Percentiles rank a stretch among this genome's conserved stretches.
Conservation (phyloP, 2,888 invertebrate species). For the Volucella inanis region DNA sequence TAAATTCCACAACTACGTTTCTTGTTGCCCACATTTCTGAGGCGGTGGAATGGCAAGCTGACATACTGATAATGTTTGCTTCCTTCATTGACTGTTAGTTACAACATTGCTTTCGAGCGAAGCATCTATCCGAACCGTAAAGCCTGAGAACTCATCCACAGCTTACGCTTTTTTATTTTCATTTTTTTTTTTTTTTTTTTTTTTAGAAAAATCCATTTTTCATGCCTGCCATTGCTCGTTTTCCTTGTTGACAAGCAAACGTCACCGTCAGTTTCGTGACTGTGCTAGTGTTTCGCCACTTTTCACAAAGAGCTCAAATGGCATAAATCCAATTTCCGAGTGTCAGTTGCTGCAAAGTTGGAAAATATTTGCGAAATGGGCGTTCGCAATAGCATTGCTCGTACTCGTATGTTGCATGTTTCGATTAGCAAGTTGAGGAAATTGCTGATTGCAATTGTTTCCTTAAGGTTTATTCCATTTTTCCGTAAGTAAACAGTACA, state of each 20-base stretch:
- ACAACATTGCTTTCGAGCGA: conserved; percentile 8
- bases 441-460: conserved; percentile 70
- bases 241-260: conserved; percentile 68
- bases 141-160: conserved; percentile 44
- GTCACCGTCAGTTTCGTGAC: conserved; percentile 23
- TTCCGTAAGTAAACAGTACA: conserved; percentile 18
- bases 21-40: background rate
- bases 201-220: conserved; percentile 44
- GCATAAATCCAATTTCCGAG: conserved; percentile 73
- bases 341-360: conserved; percentile 59
- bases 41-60: background rate
- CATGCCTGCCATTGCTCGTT: conserved; percentile 60
- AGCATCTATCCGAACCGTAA: conserved; percentile 21
- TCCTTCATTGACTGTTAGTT: conserved; percentile 36
- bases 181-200: conserved; percentile 31
- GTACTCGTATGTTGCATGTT: conserved; percentile 54
- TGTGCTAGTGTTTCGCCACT: conserved; percentile 50
- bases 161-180: conserved; percentile 7
- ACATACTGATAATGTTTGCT: conserved; percentile 48
- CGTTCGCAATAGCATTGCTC: background rate
- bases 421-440: conserved; percentile 64
- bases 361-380: conserved; percentile 70
- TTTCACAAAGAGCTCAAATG: conserved; percentile 42
- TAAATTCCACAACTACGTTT: background rate
- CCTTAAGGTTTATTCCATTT: conserved; percentile 46